Percentiles rank a stretch among this genome's conserved stretches.
Evolutionary conservation across 1,140 invertebrate species (phyloP).

Genomic region (Neodiprion fabricii): DNA sequence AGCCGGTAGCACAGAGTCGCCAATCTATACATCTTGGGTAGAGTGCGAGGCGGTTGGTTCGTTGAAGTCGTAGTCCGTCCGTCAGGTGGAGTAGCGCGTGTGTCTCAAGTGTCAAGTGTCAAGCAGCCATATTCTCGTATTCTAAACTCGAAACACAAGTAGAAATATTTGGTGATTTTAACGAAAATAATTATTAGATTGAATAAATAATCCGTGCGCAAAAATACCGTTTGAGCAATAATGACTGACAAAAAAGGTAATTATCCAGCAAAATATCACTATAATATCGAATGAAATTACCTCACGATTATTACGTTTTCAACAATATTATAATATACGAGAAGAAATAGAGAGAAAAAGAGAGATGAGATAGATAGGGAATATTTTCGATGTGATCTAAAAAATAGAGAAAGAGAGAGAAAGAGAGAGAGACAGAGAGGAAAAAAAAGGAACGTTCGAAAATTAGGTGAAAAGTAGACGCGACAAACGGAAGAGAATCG

Average conservation of each 20-base stretch:
- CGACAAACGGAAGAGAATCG: neutral
- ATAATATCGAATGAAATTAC: constrained; percentile 32
- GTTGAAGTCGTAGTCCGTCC: neutral
- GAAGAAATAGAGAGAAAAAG: constrained; percentile 21
- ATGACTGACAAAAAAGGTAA: constrained; percentile 64
- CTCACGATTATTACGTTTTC: constrained; percentile 41
- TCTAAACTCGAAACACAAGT: constrained; percentile 5
- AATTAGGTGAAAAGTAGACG: neutral
- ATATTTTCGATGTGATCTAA: neutral
- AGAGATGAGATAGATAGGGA: neutral
- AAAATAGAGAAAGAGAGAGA: neutral
- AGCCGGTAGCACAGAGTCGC: no score
- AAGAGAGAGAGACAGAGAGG: neutral
- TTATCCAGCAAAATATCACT: constrained; percentile 46
- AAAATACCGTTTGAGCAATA: constrained; percentile 48
- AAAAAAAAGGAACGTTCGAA: neutral
- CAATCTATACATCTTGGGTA: no score
- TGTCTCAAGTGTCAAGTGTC: constrained; percentile 7
- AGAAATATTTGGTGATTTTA: neutral
- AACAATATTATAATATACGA: constrained; percentile 26
- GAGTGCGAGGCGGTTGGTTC: no score
- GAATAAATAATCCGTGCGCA: constrained; percentile 9
- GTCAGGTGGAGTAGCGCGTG: neutral
- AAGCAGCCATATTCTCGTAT: constrained; percentile 1
- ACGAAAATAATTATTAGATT: neutral